Evolutionary conservation across 2,113 vertebrate species (phyloP).

Genomic region (Cheilinus undulatus): DNA sequence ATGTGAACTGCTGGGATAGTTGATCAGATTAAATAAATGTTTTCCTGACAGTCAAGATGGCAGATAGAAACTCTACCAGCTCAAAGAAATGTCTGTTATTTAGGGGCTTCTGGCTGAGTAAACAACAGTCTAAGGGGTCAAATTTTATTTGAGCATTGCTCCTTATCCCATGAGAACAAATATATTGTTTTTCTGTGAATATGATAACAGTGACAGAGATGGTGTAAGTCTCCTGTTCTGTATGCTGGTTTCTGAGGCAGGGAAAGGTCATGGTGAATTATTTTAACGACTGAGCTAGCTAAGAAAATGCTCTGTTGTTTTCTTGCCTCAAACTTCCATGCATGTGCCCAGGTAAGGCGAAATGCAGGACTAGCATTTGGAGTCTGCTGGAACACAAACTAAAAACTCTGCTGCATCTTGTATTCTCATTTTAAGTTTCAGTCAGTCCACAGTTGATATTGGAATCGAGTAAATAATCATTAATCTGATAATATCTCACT

Average conservation of each 20-base stretch:
- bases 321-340: conserved; percentile 48
- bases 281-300: neutral
- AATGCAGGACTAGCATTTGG: too few relatives aligned
- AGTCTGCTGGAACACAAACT: conserved; percentile 32
- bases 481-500: conserved; percentile 63
- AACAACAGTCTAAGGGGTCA: conserved; percentile 33
- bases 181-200: conserved; percentile 1
- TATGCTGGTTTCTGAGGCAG: too few relatives aligned
- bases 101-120: neutral
- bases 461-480: conserved; percentile 71
- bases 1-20: too few relatives aligned
- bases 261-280: neutral
- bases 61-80: conserved; percentile 17
- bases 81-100: neutral
- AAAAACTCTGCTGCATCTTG: conserved; percentile 61
- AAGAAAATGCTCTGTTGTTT: neutral
- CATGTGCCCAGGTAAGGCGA: conserved; percentile 66
- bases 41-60: conserved; percentile 11
- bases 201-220: neutral
- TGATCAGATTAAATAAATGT: conserved; percentile 39
- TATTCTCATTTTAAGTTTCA: conserved; percentile 72
- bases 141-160: conserved; percentile 52
- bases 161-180: conserved; percentile 34
- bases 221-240: conserved; percentile 11
- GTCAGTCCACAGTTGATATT: conserved; percentile 66